Percentiles rank a stretch among this genome's conserved stretches.
phyloP scores from a whole-genome alignment of 2,113 vertebrate species.

The Rhynchomys soricoides region DNA sequence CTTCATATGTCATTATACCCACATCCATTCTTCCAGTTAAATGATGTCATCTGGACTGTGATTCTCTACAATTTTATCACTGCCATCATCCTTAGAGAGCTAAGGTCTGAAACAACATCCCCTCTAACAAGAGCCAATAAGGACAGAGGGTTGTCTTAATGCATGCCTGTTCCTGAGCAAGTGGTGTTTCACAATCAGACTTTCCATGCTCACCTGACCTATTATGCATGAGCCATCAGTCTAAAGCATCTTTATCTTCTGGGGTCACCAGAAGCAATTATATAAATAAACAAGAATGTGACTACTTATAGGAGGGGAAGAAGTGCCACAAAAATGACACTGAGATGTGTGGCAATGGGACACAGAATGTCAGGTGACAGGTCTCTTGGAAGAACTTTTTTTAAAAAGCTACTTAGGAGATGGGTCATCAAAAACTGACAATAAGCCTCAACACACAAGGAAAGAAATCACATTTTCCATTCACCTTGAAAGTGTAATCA shows the following conservation, averaged over 20 bases:
- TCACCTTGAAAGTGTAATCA: background rate
- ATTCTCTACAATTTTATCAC: background rate
- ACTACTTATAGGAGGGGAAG: background rate
- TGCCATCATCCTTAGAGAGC: background rate
- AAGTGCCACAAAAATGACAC: background rate
- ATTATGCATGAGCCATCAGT: background rate
- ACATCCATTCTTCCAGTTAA: background rate
- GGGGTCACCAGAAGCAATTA: background rate
- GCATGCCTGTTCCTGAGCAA: background rate
- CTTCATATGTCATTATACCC: background rate
- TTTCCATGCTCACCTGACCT: background rate
- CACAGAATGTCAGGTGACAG: background rate
- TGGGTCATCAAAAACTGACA: background rate
- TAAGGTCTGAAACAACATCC: background rate
- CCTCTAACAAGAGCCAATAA: background rate
- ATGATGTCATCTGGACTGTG: background rate
- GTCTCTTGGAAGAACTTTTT: background rate
- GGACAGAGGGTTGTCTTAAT: background rate
- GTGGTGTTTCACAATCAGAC: background rate
- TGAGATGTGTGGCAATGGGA: too few relatives aligned
- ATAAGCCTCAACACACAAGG: background rate
- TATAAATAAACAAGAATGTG: background rate
- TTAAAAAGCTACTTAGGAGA: background rate
- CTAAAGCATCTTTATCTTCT: background rate
- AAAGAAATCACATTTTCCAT: background rate